Percentiles rank a stretch among this genome's conserved stretches.
Evolutionary conservation across 2,113 vertebrate genomes (phyloP).

Genomic region (Aythya baeri): DNA sequence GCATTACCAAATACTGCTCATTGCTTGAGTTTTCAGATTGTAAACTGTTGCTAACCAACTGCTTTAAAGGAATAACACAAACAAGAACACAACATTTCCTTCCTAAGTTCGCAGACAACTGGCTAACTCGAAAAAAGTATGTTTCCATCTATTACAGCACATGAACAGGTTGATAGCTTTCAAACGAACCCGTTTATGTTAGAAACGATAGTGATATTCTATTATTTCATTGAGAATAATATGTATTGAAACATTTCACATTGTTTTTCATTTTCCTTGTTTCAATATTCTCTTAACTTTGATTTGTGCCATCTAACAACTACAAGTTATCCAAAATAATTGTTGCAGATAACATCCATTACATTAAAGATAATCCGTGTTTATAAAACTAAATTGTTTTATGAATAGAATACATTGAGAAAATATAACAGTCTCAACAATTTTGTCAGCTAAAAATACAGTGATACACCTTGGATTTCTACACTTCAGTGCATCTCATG

Average conservation of each 20-base stretch:
- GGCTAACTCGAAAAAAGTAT: neutral
- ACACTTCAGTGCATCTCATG: slow-evolving; percentile 24
- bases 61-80: neutral
- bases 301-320: slow-evolving; percentile 10
- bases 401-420: slow-evolving; percentile 3
- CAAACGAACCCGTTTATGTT: neutral
- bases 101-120: neutral
- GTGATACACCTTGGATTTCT: slow-evolving; percentile 41
- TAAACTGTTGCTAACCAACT: neutral
- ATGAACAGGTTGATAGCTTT: neutral
- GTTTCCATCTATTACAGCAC: neutral
- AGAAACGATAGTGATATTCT: neutral
- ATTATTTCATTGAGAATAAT: slow-evolving; percentile 6
- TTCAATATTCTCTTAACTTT: slow-evolving; percentile 4
- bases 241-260: neutral
- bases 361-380: neutral
- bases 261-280: neutral
- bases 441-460: slow-evolving; percentile 42
- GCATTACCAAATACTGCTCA: neutral
- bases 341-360: neutral
- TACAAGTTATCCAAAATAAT: slow-evolving; percentile 12
- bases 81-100: neutral
- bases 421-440: slow-evolving; percentile 33
- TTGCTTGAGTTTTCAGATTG: neutral
- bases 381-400: slow-evolving; percentile 22